A percentile compares a stretch with the other conserved stretches of the same genome.
Conservation (phyloP, 2,797 vertebrate species). For the Yasuhikotakia modesta region DNA sequence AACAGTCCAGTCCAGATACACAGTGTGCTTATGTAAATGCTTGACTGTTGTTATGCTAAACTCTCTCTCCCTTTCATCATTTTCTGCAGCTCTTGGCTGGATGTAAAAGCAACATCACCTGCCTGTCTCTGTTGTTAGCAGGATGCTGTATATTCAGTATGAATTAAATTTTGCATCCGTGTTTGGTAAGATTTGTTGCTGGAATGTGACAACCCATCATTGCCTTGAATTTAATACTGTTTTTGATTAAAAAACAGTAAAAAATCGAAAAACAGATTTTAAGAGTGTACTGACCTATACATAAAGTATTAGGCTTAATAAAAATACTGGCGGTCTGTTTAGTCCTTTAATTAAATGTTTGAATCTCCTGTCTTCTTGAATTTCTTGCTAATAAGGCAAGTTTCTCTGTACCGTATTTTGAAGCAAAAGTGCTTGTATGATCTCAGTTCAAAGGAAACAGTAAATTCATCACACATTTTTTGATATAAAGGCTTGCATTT, state of each 20-base stretch:
- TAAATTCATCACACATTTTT: conserved; percentile 14
- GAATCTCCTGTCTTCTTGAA: conserved; percentile 50
- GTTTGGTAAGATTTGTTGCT: conserved; percentile 8
- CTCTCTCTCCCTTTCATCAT: conserved; percentile 30
- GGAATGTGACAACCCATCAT: background rate
- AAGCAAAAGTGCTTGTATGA: conserved; percentile 7
- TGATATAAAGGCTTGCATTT: background rate
- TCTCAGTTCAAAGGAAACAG: conserved; percentile 5
- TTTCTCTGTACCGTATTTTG: conserved; percentile 51
- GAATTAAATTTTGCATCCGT: conserved; percentile 23
- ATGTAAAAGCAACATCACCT: conserved; percentile 47
- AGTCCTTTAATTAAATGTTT: conserved; percentile 64
- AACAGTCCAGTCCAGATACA: conserved; percentile 41
- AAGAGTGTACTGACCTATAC: conserved; percentile 26
- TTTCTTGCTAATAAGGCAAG: conserved; percentile 63
- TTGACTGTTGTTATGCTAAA: conserved; percentile 59
- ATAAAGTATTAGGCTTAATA: conserved; percentile 39
- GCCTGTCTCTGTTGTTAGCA: conserved; percentile 40
- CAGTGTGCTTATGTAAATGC: conserved; percentile 56
- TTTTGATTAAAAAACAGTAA: background rate
- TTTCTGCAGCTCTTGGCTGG: conserved; percentile 41
- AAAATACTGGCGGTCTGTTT: conserved; percentile 39
- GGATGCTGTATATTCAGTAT: conserved; percentile 24
- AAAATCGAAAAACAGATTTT: conserved; percentile 17
- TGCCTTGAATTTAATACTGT: background rate